A percentile compares a stretch with the other conserved stretches of the same genome.
phyloP scores from a whole-genome alignment of 2,113 vertebrate species.

The Phalacrocorax carbo region DNA sequence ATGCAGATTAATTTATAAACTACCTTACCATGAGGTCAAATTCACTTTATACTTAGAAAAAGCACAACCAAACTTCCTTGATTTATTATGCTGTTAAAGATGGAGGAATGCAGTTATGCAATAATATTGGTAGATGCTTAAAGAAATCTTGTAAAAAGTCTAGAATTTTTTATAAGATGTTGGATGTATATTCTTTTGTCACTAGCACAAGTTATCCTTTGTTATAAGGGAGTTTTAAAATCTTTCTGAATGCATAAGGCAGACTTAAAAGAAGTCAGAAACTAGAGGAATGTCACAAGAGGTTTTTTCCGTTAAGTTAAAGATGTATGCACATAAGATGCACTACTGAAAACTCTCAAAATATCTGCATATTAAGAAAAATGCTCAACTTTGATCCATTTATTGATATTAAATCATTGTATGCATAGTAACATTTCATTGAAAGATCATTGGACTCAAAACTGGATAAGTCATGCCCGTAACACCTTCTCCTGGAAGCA shows the following conservation, averaged over 20 bases:
- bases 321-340: too few relatives aligned
- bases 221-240: not conserved
- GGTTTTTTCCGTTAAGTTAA: not conserved
- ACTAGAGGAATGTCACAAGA: not conserved
- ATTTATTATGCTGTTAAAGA: not conserved
- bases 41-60: not conserved
- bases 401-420: not conserved
- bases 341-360: not conserved
- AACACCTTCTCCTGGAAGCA: not conserved
- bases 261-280: not conserved
- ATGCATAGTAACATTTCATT: not conserved
- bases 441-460: not conserved
- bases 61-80: not conserved
- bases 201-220: not conserved
- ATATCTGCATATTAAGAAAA: not conserved
- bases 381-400: not conserved
- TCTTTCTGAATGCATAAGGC: not conserved
- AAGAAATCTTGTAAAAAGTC: not conserved
- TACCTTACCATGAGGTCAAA: not conserved
- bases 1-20: not conserved
- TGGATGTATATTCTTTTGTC: too few relatives aligned
- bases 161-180: not conserved
- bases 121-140: not conserved
- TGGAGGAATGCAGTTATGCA: not conserved
- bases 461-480: not conserved